A percentile compares a stretch with the other conserved stretches of the same genome.
phyloP scores from a whole-genome alignment of 2,113 vertebrate species.

The Psophia crepitans region DNA sequence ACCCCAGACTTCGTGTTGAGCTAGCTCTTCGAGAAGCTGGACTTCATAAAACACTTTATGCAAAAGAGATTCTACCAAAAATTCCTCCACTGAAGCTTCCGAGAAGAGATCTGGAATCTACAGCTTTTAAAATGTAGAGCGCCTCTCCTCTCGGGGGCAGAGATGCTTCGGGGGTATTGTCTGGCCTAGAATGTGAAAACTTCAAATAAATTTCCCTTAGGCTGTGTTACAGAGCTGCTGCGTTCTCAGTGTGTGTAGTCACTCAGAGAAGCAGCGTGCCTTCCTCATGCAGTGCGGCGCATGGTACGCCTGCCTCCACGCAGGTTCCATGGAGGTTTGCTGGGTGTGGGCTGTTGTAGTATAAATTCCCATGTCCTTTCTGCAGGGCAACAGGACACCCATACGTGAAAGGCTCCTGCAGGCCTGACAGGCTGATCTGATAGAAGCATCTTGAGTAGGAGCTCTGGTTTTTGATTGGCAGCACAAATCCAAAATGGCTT shows the following conservation, averaged over 20 bases:
- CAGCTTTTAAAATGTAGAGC: constrained; percentile 69
- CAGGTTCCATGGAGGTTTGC: fast-evolving
- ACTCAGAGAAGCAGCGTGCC: fast-evolving
- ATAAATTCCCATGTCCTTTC: fast-evolving
- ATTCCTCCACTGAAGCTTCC: constrained; percentile 83
- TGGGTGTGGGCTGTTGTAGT: fast-evolving
- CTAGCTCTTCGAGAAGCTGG: constrained; percentile 87
- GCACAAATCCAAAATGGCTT: neutral
- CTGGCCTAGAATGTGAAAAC: neutral
- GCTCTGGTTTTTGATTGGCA: neutral
- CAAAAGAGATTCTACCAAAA: constrained; percentile 80
- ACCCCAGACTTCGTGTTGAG: constrained; percentile 87
- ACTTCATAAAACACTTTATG: constrained; percentile 85
- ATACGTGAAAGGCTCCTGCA: neutral
- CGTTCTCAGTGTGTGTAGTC: neutral
- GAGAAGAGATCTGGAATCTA: constrained; percentile 84
- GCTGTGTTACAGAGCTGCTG: neutral
- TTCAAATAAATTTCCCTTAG: neutral
- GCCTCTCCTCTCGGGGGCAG: neutral
- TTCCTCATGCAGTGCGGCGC: neutral
- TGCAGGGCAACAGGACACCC: neutral
- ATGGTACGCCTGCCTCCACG: too few relatives aligned
- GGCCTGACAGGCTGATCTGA: neutral
- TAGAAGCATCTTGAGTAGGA: neutral
- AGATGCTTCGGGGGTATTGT: neutral